Base-by-base conservation (phyloP, 2,888 invertebrate species). In the Oscheius sp. region DNA sequence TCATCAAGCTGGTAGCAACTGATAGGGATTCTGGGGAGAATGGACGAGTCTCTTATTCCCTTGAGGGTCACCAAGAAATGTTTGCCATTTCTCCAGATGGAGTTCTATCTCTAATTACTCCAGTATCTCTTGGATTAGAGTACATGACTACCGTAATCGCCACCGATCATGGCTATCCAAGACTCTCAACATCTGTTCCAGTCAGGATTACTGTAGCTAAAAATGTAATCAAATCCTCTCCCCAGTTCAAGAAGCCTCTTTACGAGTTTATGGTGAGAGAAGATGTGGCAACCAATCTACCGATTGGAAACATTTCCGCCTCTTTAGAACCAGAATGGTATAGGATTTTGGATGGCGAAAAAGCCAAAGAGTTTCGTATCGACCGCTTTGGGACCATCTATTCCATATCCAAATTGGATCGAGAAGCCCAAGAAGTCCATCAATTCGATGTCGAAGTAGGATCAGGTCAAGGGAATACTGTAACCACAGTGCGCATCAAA, bases 1-100 rank as follows among this genome's bases (percentile, higher is more conserved):
- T 96, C 79, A 93, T 94, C 0, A 94, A 93, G 1, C 92, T 96
- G 12, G 92, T 92, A 1, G 96, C 96, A 4, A 93, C 93, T 85
- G 96, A 96, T 88, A 94, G 94, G 2, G 96, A 96, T 88, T 94
- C 94, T n/a, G 94, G 93, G 0, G 89, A 91, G 29, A 96, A 96
- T 88, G 94, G 94, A 0, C 92, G 93, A 86, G 92, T 96, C 10
- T 92, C 66, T 6, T 80, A 78, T 48, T 70, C 76, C 0, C 20
- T 80, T 10, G 55, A 66, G 0, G 45, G 63, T 1, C 45, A 61
- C 27, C 17, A 42, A 2, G 66, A 72, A 23, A 55, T 73, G 4
- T 72, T 75, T 58, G 25, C 27, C 50, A 71, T 77, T 15, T 42
- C 53, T n/a, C 57, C 46, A 3, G 58, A 68, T 5, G 68, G 68